phyloP scores from a whole-genome alignment of 2,888 invertebrate species.

The Eupsilia transversa region DNA sequence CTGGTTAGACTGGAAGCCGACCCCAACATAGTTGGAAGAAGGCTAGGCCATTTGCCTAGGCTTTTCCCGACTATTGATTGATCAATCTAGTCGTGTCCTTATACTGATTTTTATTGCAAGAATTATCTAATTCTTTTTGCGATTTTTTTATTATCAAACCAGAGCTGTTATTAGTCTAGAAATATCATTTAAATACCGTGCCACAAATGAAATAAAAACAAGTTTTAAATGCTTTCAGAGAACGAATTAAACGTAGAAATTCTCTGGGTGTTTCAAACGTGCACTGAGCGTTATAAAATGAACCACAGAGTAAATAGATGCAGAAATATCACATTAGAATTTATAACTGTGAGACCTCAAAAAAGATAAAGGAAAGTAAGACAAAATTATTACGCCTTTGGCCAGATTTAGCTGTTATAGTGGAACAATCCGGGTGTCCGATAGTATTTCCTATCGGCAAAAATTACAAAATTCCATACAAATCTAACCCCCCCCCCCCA shows the following conservation, averaged over 20 bases:
- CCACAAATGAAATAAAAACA: constrained; percentile 38
- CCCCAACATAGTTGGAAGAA: too few relatives aligned
- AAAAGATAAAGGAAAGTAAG: not conserved
- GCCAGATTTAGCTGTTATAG: not conserved
- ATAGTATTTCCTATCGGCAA: not conserved
- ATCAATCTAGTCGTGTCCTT: not conserved
- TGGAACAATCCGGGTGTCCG: not conserved
- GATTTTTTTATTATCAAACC: not conserved
- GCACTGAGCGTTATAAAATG: constrained; percentile 45
- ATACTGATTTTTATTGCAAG: not conserved
- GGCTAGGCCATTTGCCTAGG: too few relatives aligned
- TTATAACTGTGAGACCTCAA: not conserved
- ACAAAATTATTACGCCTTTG: not conserved
- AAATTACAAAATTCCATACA: not conserved
- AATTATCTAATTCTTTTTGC: not conserved
- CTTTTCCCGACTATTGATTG: too few relatives aligned
- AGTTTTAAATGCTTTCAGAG: constrained; percentile 33
- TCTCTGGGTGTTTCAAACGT: constrained; percentile 51
- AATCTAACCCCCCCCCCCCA: not conserved
- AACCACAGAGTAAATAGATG: not conserved
- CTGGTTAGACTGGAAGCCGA: too few relatives aligned
- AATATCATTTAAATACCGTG: not conserved
- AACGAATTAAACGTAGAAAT: constrained; percentile 58
- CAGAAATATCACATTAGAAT: constrained; percentile 22
- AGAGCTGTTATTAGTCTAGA: not conserved